These are phyloP conservation scores for Chymomyza procnemis DNA, from an alignment of 2,888 invertebrate genomes.

Conservation along the genomic window DNA sequence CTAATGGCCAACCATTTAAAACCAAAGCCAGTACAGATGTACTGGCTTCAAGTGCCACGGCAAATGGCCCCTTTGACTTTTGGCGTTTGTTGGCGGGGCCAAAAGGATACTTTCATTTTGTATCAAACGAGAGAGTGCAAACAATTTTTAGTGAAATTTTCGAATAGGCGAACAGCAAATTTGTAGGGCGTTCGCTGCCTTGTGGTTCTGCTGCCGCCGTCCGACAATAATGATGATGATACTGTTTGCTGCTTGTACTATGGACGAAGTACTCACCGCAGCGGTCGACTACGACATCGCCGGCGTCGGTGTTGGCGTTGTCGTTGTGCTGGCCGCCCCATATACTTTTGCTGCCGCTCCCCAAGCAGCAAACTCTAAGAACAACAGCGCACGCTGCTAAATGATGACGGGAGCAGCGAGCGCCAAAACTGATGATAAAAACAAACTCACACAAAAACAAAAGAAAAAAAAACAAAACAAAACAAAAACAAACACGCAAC, in stretches of 20 bases:
- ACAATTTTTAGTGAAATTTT: slow-evolving; percentile 80
- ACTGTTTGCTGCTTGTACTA: slow-evolving; percentile 18
- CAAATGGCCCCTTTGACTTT: not conserved
- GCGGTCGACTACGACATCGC: slow-evolving; percentile 19
- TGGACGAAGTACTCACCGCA: slow-evolving; percentile 3
- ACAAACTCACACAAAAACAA: slow-evolving; percentile 29
- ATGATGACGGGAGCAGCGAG: slow-evolving; percentile 60
- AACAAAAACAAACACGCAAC: not conserved
- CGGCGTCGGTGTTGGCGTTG: slow-evolving; percentile 18
- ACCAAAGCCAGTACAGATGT: not conserved
- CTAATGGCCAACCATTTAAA: not conserved
- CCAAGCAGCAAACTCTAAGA: slow-evolving; percentile 27
- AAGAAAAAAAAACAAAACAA: slow-evolving; percentile 1
- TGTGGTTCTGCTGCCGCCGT: slow-evolving; percentile 45
- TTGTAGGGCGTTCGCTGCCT: slow-evolving; percentile 62
- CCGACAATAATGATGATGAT: slow-evolving; percentile 53
- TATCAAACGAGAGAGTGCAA: slow-evolving; percentile 77
- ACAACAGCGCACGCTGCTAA: slow-evolving; percentile 58
- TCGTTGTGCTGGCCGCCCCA: slow-evolving; percentile 52
- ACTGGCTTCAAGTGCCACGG: not conserved
- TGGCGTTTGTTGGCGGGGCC: slow-evolving; percentile 34
- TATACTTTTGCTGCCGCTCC: slow-evolving; percentile 45
- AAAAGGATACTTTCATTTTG: slow-evolving; percentile 75
- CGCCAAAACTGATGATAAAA: slow-evolving; percentile 21
- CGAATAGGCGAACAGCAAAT: slow-evolving; percentile 78